Evolutionary conservation across 2,113 vertebrate species (phyloP).

Genomic region (Myotis davidii): DNA sequence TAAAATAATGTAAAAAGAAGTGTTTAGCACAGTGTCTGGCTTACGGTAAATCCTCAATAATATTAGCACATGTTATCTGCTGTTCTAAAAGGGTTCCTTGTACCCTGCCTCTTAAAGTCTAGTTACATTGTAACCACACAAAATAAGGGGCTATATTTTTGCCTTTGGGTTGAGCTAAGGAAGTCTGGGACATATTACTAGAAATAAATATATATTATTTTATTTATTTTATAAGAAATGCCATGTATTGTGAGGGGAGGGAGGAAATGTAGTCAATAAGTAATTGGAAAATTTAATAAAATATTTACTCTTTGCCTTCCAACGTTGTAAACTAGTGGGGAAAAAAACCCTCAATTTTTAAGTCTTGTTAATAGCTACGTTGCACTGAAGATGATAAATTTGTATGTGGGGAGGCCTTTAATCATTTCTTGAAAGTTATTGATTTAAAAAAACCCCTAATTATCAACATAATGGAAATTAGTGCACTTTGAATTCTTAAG

Average conservation of each 20-base stretch:
- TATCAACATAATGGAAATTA: constrained; percentile 21
- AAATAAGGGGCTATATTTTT: constrained; percentile 33
- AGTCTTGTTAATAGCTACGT: constrained; percentile 39
- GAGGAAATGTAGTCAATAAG: constrained; percentile 49
- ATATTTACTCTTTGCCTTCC: constrained; percentile 48
- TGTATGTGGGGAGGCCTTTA: background rate
- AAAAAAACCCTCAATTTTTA: background rate
- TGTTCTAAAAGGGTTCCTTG: background rate
- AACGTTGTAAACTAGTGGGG: constrained; percentile 39
- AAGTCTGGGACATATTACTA: background rate
- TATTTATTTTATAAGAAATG: constrained; percentile 66
- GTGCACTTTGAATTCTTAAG: constrained; percentile 37
- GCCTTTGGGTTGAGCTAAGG: background rate
- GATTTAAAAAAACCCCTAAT: background rate
- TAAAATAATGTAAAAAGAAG: constrained; percentile 6
- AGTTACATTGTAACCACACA: constrained; percentile 34
- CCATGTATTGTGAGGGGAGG: constrained; percentile 17
- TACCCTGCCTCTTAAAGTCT: background rate
- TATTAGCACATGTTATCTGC: background rate
- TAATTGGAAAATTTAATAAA: constrained; percentile 67
- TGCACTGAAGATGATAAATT: constrained; percentile 30
- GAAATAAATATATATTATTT: constrained; percentile 54
- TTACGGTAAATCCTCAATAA: background rate
- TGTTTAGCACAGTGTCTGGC: background rate
- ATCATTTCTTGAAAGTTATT: background rate